phyloP scores from a whole-genome alignment of 2,797 vertebrate species.

The Xenops minutus region DNA sequence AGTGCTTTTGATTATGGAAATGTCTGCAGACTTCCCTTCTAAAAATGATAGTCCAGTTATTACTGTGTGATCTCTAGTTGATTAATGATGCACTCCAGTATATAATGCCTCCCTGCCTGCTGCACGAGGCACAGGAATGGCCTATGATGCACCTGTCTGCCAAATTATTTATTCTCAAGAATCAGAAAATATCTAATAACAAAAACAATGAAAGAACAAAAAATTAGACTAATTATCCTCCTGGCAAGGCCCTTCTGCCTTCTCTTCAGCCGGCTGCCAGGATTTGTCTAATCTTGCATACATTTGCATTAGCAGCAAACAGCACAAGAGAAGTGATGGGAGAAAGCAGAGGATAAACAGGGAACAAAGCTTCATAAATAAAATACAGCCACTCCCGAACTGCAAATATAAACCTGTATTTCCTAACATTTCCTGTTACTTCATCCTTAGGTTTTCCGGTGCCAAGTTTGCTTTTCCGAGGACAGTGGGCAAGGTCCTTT shows the following conservation, averaged over 20 bases:
- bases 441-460: neutral
- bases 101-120: neutral
- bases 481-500: neutral
- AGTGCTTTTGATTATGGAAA: neutral
- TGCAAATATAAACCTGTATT: neutral
- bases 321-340: neutral
- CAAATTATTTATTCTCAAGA: neutral
- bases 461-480: neutral
- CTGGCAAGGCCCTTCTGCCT: neutral
- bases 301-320: conserved; percentile 28
- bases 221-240: conserved; percentile 29
- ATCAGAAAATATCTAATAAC: neutral
- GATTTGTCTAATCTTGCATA: conserved; percentile 48
- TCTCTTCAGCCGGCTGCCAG: conserved; percentile 5
- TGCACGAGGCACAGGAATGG: neutral
- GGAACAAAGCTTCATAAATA: neutral
- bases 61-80: neutral
- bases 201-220: neutral
- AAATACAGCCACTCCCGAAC: neutral
- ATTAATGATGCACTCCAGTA: neutral
- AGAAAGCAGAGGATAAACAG: neutral
- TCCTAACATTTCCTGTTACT: neutral
- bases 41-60: neutral
- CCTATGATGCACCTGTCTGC: neutral
- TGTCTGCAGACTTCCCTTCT: neutral